Conservation (phyloP, 1,140 invertebrate genomes). For the Brachionus manjavacas region DNA sequence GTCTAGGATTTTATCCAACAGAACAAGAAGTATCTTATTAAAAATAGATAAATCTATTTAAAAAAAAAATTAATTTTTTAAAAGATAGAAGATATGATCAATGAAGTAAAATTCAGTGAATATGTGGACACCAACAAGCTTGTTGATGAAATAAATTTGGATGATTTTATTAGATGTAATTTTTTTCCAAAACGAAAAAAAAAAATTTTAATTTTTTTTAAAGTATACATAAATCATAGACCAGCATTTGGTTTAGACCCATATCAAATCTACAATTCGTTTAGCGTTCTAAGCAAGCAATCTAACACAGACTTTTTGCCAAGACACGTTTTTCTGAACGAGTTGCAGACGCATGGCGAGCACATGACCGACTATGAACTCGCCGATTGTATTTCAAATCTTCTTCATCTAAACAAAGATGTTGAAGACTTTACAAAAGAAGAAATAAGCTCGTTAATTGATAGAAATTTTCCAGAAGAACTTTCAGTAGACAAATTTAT, state of each 20-base stretch:
- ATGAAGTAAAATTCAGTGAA: conserved; percentile 64
- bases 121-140: conserved; percentile 60
- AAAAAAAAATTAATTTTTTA: background rate
- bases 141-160: conserved; percentile 63
- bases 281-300: conserved; percentile 50
- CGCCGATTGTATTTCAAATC: conserved; percentile 55
- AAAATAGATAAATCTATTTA: background rate
- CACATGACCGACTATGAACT: conserved; percentile 58
- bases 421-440: conserved; percentile 41
- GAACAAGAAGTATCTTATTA: conserved; percentile 64
- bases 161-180: conserved; percentile 65
- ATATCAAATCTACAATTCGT: conserved; percentile 51
- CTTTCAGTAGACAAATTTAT: conserved; percentile 30
- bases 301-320: conserved; percentile 43
- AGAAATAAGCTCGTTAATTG: conserved; percentile 36
- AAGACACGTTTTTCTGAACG: conserved; percentile 52
- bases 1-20: conserved; percentile 69
- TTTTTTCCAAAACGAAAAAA: background rate
- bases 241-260: conserved; percentile 60
- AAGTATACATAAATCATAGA: conserved; percentile 68
- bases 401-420: conserved; percentile 54
- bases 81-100: conserved; percentile 66
- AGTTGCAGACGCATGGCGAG: conserved; percentile 55
- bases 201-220: background rate
- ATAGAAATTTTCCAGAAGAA: conserved; percentile 21